A percentile compares a stretch with the other conserved stretches of the same genome.
phyloP scores from a whole-genome alignment of 2,797 vertebrate species.

The Typhlichthys eigenmanni region DNA sequence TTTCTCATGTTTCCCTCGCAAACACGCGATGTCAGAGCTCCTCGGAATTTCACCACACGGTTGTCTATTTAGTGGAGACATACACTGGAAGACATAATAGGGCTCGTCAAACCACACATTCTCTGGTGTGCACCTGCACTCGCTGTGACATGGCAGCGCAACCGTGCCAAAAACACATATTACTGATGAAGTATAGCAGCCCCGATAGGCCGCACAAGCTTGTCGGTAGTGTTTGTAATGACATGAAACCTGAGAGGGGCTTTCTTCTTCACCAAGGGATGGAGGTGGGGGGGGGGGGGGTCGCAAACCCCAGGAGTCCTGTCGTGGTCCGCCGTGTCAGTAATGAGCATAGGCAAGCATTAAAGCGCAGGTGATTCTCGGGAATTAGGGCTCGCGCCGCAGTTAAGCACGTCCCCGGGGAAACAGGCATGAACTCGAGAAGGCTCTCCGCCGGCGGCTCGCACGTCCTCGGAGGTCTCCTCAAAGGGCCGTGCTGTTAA shows the following conservation, averaged over 20 bases:
- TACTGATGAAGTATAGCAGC: slow-evolving; percentile 7
- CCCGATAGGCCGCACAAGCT: slow-evolving; percentile 15
- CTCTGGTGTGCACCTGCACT: not conserved
- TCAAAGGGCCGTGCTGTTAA: not conserved
- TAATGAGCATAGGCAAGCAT: slow-evolving; percentile 63
- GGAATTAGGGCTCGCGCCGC: slow-evolving; percentile 32
- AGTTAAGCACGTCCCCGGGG: slow-evolving; percentile 70
- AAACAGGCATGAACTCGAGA: slow-evolving; percentile 37
- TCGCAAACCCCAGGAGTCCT: slow-evolving; percentile 29
- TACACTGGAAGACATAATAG: slow-evolving; percentile 8
- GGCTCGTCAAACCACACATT: slow-evolving; percentile 14
- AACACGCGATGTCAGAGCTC: slow-evolving; percentile 41
- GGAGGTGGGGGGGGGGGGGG: slow-evolving; percentile 25
- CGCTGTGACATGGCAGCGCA: slow-evolving; percentile 5
- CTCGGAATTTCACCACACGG: slow-evolving; percentile 39
- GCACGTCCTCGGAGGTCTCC: not conserved
- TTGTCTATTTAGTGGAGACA: slow-evolving; percentile 44
- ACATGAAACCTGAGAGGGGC: slow-evolving; percentile 50
- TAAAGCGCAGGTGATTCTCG: slow-evolving; percentile 60
- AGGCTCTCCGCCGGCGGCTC: not conserved
- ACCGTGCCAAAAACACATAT: not conserved
- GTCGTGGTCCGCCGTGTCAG: slow-evolving; percentile 55
- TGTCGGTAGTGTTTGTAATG: slow-evolving; percentile 19
- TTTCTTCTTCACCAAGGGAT: slow-evolving; percentile 31
- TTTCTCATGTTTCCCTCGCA: slow-evolving; percentile 10